Percentiles rank a stretch among this genome's conserved stretches.
phyloP scores from a whole-genome alignment of 2,113 vertebrate genomes.

The Catharus fuscescens region DNA sequence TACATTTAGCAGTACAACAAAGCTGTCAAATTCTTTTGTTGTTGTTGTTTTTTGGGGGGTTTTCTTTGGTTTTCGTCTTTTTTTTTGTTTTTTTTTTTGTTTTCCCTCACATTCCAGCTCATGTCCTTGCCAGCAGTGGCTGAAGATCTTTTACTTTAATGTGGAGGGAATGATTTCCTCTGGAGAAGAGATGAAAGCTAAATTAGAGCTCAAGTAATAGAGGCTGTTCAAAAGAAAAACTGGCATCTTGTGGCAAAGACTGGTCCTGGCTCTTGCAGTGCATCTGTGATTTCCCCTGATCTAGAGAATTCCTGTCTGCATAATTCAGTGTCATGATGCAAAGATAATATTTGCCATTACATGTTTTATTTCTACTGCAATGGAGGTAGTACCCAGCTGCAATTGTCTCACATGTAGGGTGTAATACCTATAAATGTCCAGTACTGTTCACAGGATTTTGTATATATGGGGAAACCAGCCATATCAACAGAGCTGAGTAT shows the following conservation, averaged over 20 bases:
- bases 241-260: not conserved
- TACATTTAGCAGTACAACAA: not conserved
- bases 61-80: too few species aligned
- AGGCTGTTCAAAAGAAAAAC: not conserved
- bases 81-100: not conserved
- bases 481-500: not conserved
- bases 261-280: not conserved
- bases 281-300: not conserved
- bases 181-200: not conserved
- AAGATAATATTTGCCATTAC: not conserved
- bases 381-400: not conserved
- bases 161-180: not conserved
- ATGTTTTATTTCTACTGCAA: not conserved
- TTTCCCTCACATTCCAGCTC: not conserved
- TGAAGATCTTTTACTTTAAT: not conserved
- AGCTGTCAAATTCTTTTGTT: not conserved
- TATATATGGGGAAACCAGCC: fast-evolving
- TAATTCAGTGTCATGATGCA: not conserved
- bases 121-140: not conserved
- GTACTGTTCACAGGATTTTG: not conserved
- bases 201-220: not conserved
- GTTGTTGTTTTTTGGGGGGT: too few species aligned
- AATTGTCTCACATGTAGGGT: not conserved
- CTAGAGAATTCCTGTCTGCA: not conserved
- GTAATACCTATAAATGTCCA: not conserved